These are phyloP conservation scores for Trichoplusia ni DNA, from an alignment of 1,140 invertebrate genomes.

Conservation along the genomic window DNA sequence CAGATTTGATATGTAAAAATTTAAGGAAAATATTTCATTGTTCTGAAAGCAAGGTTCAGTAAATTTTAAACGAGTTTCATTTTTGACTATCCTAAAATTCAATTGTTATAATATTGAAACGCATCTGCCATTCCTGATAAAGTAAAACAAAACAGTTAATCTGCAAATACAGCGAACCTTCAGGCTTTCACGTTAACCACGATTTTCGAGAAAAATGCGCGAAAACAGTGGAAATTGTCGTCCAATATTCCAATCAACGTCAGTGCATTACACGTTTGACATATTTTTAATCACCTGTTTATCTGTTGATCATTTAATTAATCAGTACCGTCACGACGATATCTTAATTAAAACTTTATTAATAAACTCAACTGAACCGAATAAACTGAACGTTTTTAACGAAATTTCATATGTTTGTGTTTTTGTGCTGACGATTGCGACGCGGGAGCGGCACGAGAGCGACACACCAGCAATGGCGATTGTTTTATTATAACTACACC, in stretches of 20 bases:
- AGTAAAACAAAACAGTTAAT: too few species aligned
- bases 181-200: background rate
- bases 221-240: conserved; percentile 1
- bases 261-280: conserved; percentile 44
- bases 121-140: too few species aligned
- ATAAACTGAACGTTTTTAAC: conserved; percentile 69
- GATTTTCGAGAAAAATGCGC: background rate
- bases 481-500: background rate
- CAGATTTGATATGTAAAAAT: too few species aligned
- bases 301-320: conserved; percentile 63
- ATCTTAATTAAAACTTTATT: conserved; percentile 77
- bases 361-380: conserved; percentile 62
- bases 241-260: conserved; percentile 17
- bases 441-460: background rate
- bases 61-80: too few species aligned
- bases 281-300: conserved; percentile 67
- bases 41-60: too few species aligned
- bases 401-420: conserved; percentile 37
- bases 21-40: too few species aligned
- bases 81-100: too few species aligned
- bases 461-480: too few species aligned
- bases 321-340: conserved; percentile 58
- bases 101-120: too few species aligned
- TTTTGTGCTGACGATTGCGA: background rate
- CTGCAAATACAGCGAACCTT: too few species aligned